Conservation (phyloP, 2,797 vertebrate species). For the Macrochelys suwanniensis region DNA sequence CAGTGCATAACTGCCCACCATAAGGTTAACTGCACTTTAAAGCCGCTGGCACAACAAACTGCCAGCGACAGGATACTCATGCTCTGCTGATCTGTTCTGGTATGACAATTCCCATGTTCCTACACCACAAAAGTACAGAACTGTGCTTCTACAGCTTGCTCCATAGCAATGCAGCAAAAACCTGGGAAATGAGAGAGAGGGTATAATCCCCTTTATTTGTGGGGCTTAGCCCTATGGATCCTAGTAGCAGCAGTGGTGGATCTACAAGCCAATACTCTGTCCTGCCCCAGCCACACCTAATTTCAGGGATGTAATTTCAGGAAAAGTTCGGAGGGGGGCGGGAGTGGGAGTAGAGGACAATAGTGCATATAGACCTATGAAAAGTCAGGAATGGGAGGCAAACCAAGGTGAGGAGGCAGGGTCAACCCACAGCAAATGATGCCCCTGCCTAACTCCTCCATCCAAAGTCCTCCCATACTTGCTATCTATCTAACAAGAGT, state of each 20-base stretch:
- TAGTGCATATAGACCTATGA: no score
- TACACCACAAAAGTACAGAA: neutral
- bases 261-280: accelerated
- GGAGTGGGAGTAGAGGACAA: no score
- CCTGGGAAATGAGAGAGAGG: neutral
- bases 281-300: neutral
- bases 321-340: no score
- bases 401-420: no score
- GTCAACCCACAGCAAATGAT: no score
- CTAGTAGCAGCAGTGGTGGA: no score
- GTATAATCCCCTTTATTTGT: neutral
- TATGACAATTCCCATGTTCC: neutral
- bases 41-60: accelerated
- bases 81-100: neutral
- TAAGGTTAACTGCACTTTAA: accelerated
- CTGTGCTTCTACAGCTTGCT: neutral
- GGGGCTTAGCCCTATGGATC: neutral
- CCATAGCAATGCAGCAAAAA: neutral
- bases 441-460: neutral
- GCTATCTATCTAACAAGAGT: neutral
- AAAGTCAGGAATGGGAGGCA: no score
- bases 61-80: neutral
- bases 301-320: no score
- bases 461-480: neutral
- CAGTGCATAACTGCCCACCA: accelerated